These are phyloP conservation scores for Anarrhichthys ocellatus DNA, from an alignment of 2,113 vertebrate genomes.

Conservation along the genomic window DNA sequence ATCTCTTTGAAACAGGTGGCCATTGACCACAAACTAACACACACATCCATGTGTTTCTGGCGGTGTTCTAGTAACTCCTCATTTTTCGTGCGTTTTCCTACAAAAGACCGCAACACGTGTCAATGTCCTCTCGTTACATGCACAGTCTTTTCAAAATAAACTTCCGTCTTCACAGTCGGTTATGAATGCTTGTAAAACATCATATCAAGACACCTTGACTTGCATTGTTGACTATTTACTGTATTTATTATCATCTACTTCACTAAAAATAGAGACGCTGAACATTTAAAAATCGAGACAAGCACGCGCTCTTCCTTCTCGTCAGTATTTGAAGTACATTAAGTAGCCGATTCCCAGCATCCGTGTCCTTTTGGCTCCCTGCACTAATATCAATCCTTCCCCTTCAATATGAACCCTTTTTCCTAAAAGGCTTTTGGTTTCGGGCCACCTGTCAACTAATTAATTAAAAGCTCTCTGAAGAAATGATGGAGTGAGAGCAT, in stretches of 20 bases:
- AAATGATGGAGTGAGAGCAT: conserved; percentile 76
- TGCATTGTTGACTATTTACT: background rate
- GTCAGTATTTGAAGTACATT: background rate
- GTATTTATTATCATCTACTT: background rate
- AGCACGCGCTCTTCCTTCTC: conserved; percentile 8
- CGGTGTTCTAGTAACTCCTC: too few relatives aligned
- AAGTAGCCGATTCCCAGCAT: conserved; percentile 8
- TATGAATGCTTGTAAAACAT: background rate
- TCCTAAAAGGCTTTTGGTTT: conserved; percentile 78
- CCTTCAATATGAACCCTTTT: conserved; percentile 66
- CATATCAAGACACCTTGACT: background rate
- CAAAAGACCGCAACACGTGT: too few relatives aligned
- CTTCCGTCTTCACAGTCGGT: too few relatives aligned
- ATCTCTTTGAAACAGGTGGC: too few relatives aligned
- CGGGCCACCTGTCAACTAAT: conserved; percentile 78
- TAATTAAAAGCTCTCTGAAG: conserved; percentile 78
- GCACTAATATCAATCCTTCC: conserved; percentile 38
- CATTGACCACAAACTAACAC: too few relatives aligned
- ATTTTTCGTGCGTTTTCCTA: too few relatives aligned
- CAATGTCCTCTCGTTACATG: too few relatives aligned
- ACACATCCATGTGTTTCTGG: too few relatives aligned
- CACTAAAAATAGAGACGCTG: background rate
- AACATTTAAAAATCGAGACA: background rate
- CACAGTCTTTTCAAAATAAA: too few relatives aligned
- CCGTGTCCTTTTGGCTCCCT: conserved; percentile 30